Evolutionary conservation across 2,113 vertebrate genomes (phyloP).

Genomic region (Lepus europaeus): DNA sequence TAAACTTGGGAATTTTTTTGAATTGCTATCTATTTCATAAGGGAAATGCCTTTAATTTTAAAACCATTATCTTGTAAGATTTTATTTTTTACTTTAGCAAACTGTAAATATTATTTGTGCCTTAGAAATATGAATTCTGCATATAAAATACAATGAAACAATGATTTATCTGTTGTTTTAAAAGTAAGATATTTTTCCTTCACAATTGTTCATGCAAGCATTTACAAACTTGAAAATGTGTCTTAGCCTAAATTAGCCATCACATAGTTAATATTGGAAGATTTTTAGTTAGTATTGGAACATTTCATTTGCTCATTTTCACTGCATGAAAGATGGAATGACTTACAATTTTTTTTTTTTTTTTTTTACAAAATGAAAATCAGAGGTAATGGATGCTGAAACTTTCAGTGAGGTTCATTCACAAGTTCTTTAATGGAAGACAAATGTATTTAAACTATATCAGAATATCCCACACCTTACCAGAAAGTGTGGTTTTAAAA

Average conservation of each 20-base stretch:
- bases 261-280: conserved; percentile 32
- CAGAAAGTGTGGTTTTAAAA: conserved; percentile 80
- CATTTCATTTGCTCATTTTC: conserved; percentile 35
- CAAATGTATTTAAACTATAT: conserved; percentile 73
- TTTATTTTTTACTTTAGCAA: conserved; percentile 42
- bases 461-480: conserved; percentile 76
- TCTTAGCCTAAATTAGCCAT: conserved; percentile 63
- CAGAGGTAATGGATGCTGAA: background rate
- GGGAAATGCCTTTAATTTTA: conserved; percentile 58
- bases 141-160: conserved; percentile 24
- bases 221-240: conserved; percentile 69
- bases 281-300: background rate
- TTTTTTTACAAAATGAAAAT: conserved; percentile 6
- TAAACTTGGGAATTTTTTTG: conserved; percentile 64
- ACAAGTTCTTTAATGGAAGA: conserved; percentile 71
- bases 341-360: background rate
- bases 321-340: conserved; percentile 18
- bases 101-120: conserved; percentile 44
- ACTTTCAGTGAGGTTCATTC: conserved; percentile 56
- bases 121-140: conserved; percentile 58
- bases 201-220: conserved; percentile 54
- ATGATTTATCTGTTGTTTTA: conserved; percentile 60
- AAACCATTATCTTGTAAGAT: conserved; percentile 38
- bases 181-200: conserved; percentile 57
- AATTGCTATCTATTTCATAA: conserved; percentile 37